These are phyloP conservation scores for Maniola hyperantus DNA, from an alignment of 2,888 invertebrate genomes.

Conservation along the genomic window DNA sequence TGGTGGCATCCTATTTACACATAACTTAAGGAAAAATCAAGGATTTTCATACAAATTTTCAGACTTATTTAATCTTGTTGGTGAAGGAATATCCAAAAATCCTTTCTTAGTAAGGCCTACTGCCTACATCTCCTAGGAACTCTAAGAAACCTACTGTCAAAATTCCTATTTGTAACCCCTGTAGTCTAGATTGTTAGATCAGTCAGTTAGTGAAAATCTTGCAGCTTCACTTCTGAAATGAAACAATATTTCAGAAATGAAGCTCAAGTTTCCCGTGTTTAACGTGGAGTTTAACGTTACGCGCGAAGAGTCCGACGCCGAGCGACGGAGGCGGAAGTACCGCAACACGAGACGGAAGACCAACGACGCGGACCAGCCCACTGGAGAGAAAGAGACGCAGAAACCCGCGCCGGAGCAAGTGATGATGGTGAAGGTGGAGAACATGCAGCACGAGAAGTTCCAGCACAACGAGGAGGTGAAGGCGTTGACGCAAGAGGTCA, in stretches of 20 bases:
- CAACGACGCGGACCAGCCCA: constrained; percentile 32
- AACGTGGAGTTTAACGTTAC: constrained; percentile 91
- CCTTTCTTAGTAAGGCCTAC: too few species aligned
- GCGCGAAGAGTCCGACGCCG: constrained; percentile 88
- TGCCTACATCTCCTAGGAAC: too few species aligned
- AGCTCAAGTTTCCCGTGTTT: constrained; percentile 92
- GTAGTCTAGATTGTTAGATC: too few species aligned
- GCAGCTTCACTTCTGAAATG: constrained; percentile 70
- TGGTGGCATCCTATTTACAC: too few species aligned
- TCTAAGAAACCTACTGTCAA: too few species aligned
- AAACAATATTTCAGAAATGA: constrained; percentile 84
- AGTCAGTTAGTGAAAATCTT: too few species aligned
- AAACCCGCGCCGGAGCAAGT: constrained; percentile 73
- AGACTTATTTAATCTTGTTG: too few species aligned
- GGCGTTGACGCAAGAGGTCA: constrained; percentile 97
- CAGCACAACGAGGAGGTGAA: constrained; percentile 97
- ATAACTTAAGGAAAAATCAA: too few species aligned
- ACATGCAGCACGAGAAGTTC: constrained; percentile 93
- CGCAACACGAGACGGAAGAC: constrained; percentile 60
- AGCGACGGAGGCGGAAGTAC: constrained; percentile 79
- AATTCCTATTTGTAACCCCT: too few species aligned
- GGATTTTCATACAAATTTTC: too few species aligned
- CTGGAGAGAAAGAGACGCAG: constrained; percentile 50
- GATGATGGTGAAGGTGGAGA: constrained; percentile 97
- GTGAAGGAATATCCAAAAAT: too few species aligned